These are phyloP conservation scores for Aphyosemion australe DNA, from an alignment of 2,113 vertebrate species.

Conservation along the genomic window DNA sequence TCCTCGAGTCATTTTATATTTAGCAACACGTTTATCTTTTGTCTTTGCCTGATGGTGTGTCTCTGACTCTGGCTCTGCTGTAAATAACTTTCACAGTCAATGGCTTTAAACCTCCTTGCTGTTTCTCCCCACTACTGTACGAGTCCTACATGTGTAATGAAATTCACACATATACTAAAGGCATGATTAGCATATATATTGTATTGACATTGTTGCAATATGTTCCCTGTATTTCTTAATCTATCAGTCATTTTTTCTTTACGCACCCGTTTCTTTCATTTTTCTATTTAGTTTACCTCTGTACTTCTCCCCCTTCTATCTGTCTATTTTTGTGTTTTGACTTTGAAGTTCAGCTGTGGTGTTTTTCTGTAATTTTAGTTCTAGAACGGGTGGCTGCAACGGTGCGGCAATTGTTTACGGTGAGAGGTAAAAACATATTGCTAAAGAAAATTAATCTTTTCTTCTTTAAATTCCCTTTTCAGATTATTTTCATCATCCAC, in stretches of 20 bases:
- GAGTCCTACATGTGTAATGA: conserved; percentile 63
- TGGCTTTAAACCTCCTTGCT: conserved; percentile 35
- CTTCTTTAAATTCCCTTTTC: conserved; percentile 2
- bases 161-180: conserved; percentile 71
- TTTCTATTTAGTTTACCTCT: conserved; percentile 2
- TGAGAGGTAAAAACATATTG: conserved; percentile 1
- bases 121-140: conserved; percentile 44
- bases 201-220: conserved; percentile 71
- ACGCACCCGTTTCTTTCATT: conserved; percentile 27
- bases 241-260: conserved; percentile 31
- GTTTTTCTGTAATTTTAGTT: conserved; percentile 61
- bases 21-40: conserved; percentile 4
- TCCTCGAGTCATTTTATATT: neutral
- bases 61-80: conserved; percentile 6
- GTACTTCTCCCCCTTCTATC: too few species aligned
- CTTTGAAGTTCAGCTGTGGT: conserved; percentile 58
- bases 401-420: conserved; percentile 59
- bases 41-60: conserved; percentile 4
- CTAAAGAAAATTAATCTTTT: neutral
- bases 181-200: conserved; percentile 77
- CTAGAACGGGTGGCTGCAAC: conserved; percentile 21
- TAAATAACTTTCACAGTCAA: conserved; percentile 62
- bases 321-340: conserved; percentile 11
- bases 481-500: conserved; percentile 6
- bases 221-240: conserved; percentile 49